Evolutionary conservation across 2,797 vertebrate species (phyloP), one percentile per base, ranked within the genome.

Genomic region (Paguma larvata): DNA sequence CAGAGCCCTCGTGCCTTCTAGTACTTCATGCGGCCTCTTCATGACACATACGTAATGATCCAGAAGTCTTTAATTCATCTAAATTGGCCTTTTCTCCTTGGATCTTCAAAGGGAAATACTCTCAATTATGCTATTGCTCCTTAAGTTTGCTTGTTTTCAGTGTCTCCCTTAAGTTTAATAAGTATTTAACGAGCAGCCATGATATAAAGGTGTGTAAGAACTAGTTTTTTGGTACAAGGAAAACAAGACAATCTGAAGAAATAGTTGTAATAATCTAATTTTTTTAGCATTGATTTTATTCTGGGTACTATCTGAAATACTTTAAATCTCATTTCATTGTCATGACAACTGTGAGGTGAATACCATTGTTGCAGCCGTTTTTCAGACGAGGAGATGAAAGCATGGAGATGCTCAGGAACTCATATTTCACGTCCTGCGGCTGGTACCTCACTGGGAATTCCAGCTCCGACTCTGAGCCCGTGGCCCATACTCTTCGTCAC

Each of bases 131-230:
- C 23, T 77, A 95, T 93, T 88, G 51, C 41, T 92, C 23, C 78
- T 90, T 92, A 85, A 94, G 41, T 79, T 83, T 86, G 23, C 84
- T 91, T 91, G 41, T 83, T 95, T 94, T 68, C 70, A 21, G 68
- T 77, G 85, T 93, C 67, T 67, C 23, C 27, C 41, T 48, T 87
- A 96, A 89, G 38, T 93, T 95, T 78, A 85, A 12, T 85, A 68
- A 95, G 19, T 85, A 91, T 72, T 92, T 92, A 94, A 70, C 70
- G 65, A 89, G 59, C n/a, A 83, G 34, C 80, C 25, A 44, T 89
- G 75, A 78, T 51, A 91, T 44, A 97, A 38, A 96, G 25, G 11
- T 88, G 1, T 87, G 16, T 53, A 88, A 91, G 41, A 88, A 44
- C 65, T 78, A 56, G 72, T 77, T 59, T 87, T 70, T 59, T 93